A percentile compares a stretch with the other conserved stretches of the same genome.
phyloP scores from a whole-genome alignment of 2,113 vertebrate species.

The Acanthisitta chloris region DNA sequence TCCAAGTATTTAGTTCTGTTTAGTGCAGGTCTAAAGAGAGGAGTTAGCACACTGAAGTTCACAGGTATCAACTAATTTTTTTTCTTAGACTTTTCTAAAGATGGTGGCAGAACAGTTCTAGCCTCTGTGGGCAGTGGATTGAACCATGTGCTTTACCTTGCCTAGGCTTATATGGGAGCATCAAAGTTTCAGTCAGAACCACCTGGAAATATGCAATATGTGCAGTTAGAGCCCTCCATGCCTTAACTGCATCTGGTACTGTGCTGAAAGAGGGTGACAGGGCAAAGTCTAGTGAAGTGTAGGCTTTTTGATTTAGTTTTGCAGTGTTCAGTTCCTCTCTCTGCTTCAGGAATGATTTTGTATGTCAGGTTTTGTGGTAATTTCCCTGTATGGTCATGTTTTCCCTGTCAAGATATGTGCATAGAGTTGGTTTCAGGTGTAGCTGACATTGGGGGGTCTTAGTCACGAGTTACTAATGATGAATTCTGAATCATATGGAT shows the following conservation, averaged over 20 bases:
- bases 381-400: neutral
- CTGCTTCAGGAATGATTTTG: neutral
- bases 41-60: neutral
- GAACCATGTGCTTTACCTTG: no score
- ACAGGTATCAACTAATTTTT: neutral
- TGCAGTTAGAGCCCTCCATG: neutral
- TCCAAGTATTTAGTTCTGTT: neutral
- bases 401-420: neutral
- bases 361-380: neutral
- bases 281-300: neutral
- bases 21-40: neutral
- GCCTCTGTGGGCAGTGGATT: accelerated
- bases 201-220: neutral
- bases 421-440: neutral
- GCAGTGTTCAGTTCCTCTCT: neutral
- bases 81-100: neutral
- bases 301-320: neutral
- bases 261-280: neutral
- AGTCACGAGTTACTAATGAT: neutral
- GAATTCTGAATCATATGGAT: neutral
- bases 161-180: no score
- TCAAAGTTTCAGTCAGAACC: neutral
- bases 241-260: neutral
- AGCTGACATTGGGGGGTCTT: neutral
- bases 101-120: neutral